Conservation (phyloP, 2,888 invertebrate genomes). For the Ormyrus pomaceus region DNA sequence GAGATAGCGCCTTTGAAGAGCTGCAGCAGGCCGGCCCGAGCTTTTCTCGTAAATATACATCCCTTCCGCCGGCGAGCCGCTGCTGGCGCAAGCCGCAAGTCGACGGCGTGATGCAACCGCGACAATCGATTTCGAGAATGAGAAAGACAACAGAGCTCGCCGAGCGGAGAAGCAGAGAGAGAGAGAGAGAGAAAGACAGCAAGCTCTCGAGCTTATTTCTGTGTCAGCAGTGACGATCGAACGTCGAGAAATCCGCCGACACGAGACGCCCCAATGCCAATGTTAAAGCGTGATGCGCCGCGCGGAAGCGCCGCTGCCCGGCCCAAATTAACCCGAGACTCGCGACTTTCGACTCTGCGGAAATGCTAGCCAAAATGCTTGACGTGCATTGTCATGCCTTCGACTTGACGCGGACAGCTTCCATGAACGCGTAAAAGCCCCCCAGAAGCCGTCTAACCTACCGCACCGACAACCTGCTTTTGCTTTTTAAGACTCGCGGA, state of each 20-base stretch:
- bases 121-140: conserved; percentile 36
- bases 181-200: not conserved
- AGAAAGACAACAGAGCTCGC: not conserved
- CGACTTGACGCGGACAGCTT: not conserved
- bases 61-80: not conserved
- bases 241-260: conserved; percentile 57
- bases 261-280: conserved; percentile 64
- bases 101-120: not conserved
- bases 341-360: conserved; percentile 55
- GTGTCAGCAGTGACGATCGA: conserved; percentile 57
- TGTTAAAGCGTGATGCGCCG: conserved; percentile 61
- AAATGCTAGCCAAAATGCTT: conserved; percentile 24
- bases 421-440: too few species aligned
- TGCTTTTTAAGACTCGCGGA: too few species aligned
- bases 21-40: not conserved
- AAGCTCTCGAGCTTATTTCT: conserved; percentile 58
- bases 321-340: conserved; percentile 63
- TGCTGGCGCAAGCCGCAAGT: not conserved
- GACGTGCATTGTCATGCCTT: too few species aligned
- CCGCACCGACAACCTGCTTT: not conserved
- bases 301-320: not conserved
- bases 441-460: conserved; percentile 49
- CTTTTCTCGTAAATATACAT: conserved; percentile 30
- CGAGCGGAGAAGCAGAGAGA: not conserved
- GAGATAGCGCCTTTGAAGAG: conserved; percentile 28